Percentiles rank a stretch among this genome's conserved stretches.
phyloP scores from a whole-genome alignment of 2,113 vertebrate species.

The Ptilonorhynchus violaceus region DNA sequence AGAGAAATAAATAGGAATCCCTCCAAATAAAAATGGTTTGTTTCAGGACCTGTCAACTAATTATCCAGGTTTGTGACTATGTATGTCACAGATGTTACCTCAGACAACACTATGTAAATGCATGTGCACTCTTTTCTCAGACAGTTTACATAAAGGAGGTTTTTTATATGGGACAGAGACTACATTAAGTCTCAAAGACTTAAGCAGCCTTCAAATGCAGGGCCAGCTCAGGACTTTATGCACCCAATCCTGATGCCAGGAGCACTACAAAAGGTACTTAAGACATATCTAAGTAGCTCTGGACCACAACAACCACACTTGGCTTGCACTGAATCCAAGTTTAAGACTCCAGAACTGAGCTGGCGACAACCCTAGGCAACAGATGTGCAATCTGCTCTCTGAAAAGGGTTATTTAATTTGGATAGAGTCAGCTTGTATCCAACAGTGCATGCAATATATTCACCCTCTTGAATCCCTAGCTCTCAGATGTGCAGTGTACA shows the following conservation, averaged over 20 bases:
- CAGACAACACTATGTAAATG: neutral
- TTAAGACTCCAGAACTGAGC: neutral
- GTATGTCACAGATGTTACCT: neutral
- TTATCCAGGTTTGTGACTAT: neutral
- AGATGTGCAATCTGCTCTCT: neutral
- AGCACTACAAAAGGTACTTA: neutral
- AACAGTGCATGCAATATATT: neutral
- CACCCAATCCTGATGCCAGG: neutral
- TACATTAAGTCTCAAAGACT: neutral
- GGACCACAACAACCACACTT: neutral
- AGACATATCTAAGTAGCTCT: neutral
- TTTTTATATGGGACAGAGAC: neutral
- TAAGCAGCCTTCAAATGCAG: neutral
- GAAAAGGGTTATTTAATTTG: neutral
- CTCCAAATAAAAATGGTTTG: neutral
- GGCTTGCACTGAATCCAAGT: neutral
- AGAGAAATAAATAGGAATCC: neutral
- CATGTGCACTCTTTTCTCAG: neutral
- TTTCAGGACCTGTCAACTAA: neutral
- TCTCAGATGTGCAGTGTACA: neutral
- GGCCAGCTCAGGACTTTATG: neutral
- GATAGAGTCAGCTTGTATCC: neutral
- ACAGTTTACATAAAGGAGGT: neutral
- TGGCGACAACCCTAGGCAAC: neutral
- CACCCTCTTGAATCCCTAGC: neutral